Percentiles rank a stretch among this genome's conserved stretches.
phyloP scores from a whole-genome alignment of 1,140 invertebrate species.

The Laupala kohalensis region DNA sequence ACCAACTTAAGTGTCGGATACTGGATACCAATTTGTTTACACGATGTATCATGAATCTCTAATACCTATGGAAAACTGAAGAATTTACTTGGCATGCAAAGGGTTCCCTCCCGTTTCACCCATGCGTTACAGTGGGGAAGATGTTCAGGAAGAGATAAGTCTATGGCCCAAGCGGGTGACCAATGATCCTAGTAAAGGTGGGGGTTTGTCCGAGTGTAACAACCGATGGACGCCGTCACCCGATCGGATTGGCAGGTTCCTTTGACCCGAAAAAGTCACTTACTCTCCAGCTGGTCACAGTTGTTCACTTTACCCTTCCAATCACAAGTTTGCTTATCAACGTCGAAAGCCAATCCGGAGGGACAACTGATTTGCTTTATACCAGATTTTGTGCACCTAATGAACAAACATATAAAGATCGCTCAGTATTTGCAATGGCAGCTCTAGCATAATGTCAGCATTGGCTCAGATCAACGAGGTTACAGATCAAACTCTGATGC shows the following conservation, averaged over 20 bases:
- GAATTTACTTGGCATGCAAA: too few relatives aligned
- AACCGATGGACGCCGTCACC: background rate
- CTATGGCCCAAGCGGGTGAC: background rate
- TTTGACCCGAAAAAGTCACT: constrained; percentile 35
- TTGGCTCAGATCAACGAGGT: background rate
- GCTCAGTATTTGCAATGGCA: background rate
- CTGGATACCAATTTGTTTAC: too few relatives aligned
- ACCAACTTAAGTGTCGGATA: too few relatives aligned
- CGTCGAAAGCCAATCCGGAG: constrained; percentile 88
- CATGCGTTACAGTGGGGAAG: background rate
- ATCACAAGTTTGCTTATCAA: constrained; percentile 93
- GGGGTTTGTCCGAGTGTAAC: background rate
- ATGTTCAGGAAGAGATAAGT: background rate
- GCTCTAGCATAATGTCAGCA: background rate
- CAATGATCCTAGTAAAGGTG: background rate
- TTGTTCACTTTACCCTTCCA: constrained; percentile 93
- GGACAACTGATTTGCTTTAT: constrained; percentile 89
- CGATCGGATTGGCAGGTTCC: background rate
- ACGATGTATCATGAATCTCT: too few relatives aligned
- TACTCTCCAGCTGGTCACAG: constrained; percentile 92
- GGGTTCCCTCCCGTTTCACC: background rate
- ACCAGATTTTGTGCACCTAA: constrained; percentile 82
- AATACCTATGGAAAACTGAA: too few relatives aligned
- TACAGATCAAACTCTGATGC: too few relatives aligned
- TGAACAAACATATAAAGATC: constrained; percentile 5